Evolutionary conservation across 1,140 invertebrate genomes (phyloP).

Genomic region (Popillia japonica): DNA sequence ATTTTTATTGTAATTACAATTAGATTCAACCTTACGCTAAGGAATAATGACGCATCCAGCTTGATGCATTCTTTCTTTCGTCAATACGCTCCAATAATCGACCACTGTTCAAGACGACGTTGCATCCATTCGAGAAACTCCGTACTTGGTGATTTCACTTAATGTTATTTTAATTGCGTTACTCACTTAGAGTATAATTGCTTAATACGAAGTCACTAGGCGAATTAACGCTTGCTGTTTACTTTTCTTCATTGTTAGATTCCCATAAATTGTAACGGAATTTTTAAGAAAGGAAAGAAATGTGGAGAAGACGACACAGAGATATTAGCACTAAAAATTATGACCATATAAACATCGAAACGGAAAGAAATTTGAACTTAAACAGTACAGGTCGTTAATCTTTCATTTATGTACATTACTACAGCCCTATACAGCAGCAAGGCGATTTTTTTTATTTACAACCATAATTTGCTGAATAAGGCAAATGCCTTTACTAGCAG

Average conservation of each 20-base stretch:
- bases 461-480: too few relatives aligned
- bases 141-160: slow-evolving; percentile 10
- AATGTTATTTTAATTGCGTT: slow-evolving; percentile 2
- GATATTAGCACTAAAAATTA: too few relatives aligned
- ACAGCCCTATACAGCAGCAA: too few relatives aligned
- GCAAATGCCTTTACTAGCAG: too few relatives aligned
- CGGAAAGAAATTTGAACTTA: too few relatives aligned
- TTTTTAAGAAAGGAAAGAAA: background rate
- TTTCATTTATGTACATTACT: too few relatives aligned
- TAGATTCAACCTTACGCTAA: too few relatives aligned
- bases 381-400: too few relatives aligned
- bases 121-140: background rate
- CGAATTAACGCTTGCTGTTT: background rate
- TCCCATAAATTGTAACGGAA: background rate
- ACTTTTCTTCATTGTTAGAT: background rate
- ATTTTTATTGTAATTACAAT: too few relatives aligned
- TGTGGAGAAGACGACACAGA: too few relatives aligned
- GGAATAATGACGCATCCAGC: background rate
- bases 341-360: too few relatives aligned
- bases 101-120: background rate
- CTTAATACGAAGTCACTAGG: background rate
- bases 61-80: slow-evolving; percentile 2
- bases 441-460: too few relatives aligned
- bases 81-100: slow-evolving; percentile 1
- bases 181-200: background rate